These are phyloP conservation scores for Nycticebus coucang DNA, from an alignment of 2,113 vertebrate genomes.

Conservation along the genomic window DNA sequence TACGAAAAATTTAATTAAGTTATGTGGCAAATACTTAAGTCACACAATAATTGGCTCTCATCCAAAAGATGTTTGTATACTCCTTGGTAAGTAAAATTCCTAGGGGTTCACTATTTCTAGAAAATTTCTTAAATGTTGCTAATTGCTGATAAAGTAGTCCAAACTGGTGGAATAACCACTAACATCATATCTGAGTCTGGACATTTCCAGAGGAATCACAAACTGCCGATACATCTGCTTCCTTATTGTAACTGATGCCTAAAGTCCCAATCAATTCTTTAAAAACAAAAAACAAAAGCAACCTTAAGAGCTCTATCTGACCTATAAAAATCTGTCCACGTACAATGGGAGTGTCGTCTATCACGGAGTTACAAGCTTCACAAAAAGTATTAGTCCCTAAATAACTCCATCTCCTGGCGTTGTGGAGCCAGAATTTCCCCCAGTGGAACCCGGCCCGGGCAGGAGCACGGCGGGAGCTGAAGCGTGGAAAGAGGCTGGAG, in stretches of 20 bases:
- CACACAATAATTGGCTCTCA: neutral
- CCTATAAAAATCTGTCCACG: neutral
- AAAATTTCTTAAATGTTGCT: neutral
- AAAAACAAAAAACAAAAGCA: neutral
- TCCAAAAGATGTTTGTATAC: neutral
- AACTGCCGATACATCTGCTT: neutral
- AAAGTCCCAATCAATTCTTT: neutral
- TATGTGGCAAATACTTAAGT: neutral
- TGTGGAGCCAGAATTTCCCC: neutral
- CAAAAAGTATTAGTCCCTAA: neutral
- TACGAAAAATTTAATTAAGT: neutral
- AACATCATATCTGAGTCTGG: neutral
- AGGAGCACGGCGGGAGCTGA: neutral
- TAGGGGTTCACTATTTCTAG: too few species aligned
- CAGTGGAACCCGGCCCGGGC: neutral
- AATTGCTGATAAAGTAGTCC: neutral
- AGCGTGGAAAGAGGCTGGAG: neutral
- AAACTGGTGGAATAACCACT: too few species aligned
- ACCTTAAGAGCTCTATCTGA: neutral
- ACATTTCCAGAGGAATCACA: neutral
- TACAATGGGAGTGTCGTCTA: neutral
- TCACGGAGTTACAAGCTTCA: neutral
- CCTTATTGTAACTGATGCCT: accelerated
- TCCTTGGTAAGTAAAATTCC: neutral
- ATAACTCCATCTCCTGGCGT: neutral